phyloP scores from a whole-genome alignment of 2,113 vertebrate genomes.

The Psittacara wagleri region DNA sequence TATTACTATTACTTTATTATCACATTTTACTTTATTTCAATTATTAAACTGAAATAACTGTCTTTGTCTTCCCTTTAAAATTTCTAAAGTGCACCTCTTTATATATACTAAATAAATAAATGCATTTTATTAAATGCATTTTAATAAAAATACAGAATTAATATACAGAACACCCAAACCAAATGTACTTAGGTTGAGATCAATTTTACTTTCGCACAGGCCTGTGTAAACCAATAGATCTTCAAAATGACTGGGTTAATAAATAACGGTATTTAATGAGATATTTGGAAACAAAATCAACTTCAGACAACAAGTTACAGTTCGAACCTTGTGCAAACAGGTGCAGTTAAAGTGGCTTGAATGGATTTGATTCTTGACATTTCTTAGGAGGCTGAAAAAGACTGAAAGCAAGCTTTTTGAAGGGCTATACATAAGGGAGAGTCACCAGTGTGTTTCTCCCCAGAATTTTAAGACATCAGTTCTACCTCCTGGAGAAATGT shows the following conservation, averaged over 20 bases:
- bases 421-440: background rate
- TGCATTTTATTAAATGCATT: background rate
- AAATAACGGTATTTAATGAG: background rate
- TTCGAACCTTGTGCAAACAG: background rate
- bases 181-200: background rate
- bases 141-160: background rate
- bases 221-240: background rate
- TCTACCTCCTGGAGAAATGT: background rate
- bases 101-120: background rate
- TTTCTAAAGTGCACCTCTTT: background rate
- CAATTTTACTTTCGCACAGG: background rate
- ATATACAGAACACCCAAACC: background rate
- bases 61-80: background rate
- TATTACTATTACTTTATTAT: background rate
- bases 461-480: conserved; percentile 9
- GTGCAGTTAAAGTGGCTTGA: background rate
- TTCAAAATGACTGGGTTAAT: background rate
- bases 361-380: background rate
- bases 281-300: background rate
- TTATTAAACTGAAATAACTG: background rate
- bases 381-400: background rate
- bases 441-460: background rate
- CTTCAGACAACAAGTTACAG: background rate
- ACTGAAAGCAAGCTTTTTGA: background rate
- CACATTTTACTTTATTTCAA: background rate